Base-by-base conservation (phyloP, 1,140 invertebrate species). In the Lutraria rhynchaena region DNA sequence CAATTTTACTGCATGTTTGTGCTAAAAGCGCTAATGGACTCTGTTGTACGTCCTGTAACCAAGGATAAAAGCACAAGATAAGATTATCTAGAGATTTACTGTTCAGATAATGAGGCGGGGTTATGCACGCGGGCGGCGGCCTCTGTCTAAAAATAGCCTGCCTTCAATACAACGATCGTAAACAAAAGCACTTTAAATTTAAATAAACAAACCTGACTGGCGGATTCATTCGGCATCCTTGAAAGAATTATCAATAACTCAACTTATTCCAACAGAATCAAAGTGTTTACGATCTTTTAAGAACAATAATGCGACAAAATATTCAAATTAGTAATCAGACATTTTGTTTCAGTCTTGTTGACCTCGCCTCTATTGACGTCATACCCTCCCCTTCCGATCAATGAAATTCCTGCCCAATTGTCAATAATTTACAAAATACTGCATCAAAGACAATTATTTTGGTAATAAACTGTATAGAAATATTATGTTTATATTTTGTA, bases 1-100 rank as follows among this genome's bases (percentile, higher is more conserved):
- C 98, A 84, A 99, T 99, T 91, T 98, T 98, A 90, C 97, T 98
- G 94, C 98, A 99, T 24, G 98, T 99, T 93, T 99, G 98, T 29
- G 98, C 98, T 90, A 99, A 93, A 58, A 99, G 93, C 24, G 98
- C 98, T 89, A 99, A 93, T 0, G 98, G 98, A 93, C 97, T 98
- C 93, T 99, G 78, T 49, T 81, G 77, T 15, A 81, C 78, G 19
- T 81, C 78, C 78, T 81, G 60, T 5, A 60, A 69, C 19, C 7
- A 61, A 46, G 24, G 44, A 27, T 44, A 27, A 60, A 69, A 15
- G 3, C n/a, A 29, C 5, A 58, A 41, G 0, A 33, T 57, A 15
- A 4, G 0, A 15, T 9, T 31, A 65, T 53, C 24, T 58, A 37
- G 2, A 29, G 22, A n/a, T n/a, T n/a, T n/a, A 63, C 24, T 29